These are phyloP conservation scores for Selene dorsalis DNA, from an alignment of 2,797 vertebrate species.

Conservation along the genomic window DNA sequence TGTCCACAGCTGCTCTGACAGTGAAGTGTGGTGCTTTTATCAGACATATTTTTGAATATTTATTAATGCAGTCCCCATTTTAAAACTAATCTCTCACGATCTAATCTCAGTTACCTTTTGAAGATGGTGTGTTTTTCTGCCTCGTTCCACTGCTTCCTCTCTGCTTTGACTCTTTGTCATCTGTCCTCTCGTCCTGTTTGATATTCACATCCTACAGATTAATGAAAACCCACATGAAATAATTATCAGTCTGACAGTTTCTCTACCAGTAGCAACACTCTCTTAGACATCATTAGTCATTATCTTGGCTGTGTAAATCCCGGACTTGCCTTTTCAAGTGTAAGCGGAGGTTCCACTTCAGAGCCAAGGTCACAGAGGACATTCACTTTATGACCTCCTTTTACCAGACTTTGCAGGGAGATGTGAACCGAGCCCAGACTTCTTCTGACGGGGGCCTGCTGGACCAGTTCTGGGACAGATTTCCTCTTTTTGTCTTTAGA, in stretches of 20 bases:
- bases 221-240: constrained; percentile 6
- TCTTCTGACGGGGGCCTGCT: constrained; percentile 81
- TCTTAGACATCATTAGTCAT: not conserved
- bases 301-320: not conserved
- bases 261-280: not conserved
- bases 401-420: constrained; percentile 81
- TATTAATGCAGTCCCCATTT: not conserved
- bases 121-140: constrained; percentile 39
- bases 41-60: not conserved
- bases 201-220: constrained; percentile 59
- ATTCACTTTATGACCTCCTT: constrained; percentile 65
- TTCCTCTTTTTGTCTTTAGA: constrained; percentile 78
- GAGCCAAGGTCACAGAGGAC: constrained; percentile 84
- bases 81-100: not conserved
- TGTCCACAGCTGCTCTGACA: constrained; percentile 4
- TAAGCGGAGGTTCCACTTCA: constrained; percentile 30
- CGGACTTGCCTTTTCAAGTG: constrained; percentile 50
- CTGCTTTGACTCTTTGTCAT: constrained; percentile 69
- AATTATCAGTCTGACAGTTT: not conserved
- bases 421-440: constrained; percentile 78
- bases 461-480: constrained; percentile 70
- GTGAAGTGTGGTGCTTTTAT: constrained; percentile 1
- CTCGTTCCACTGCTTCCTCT: constrained; percentile 24
- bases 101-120: constrained; percentile 70
- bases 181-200: constrained; percentile 71